These are phyloP conservation scores for Philypnodon macrostomus DNA, from an alignment of 2,797 vertebrate species.

Conservation along the genomic window DNA sequence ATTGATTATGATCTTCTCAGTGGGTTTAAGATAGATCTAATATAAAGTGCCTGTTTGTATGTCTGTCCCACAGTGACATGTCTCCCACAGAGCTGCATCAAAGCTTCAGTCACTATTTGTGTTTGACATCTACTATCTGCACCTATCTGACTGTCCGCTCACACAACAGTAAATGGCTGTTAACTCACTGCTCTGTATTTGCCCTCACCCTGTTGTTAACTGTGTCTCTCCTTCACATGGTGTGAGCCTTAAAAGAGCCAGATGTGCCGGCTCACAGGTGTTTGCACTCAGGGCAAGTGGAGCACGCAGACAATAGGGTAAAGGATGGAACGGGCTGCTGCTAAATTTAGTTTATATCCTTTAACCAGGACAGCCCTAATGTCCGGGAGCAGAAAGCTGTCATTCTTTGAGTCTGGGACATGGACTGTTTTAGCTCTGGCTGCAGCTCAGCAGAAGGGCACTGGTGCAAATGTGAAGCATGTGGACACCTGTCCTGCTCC, in stretches of 20 bases:
- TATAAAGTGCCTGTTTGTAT: slow-evolving; percentile 1
- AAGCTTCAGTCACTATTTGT: slow-evolving; percentile 2
- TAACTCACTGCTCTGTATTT: slow-evolving; percentile 72
- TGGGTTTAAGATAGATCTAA: no score
- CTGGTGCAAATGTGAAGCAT: slow-evolving; percentile 47
- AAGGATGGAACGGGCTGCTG: slow-evolving; percentile 40
- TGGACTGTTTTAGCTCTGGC: slow-evolving; percentile 53
- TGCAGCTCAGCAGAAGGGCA: slow-evolving; percentile 39
- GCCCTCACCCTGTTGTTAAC: slow-evolving; percentile 65
- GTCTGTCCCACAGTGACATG: not conserved
- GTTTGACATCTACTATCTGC: slow-evolving; percentile 11
- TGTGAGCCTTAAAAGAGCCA: slow-evolving; percentile 45
- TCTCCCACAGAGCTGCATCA: slow-evolving; percentile 10
- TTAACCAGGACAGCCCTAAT: slow-evolving; percentile 31
- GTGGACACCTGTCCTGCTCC: slow-evolving; percentile 59
- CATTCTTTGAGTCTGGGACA: slow-evolving; percentile 50
- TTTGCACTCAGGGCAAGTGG: slow-evolving; percentile 31
- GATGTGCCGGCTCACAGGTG: slow-evolving; percentile 42
- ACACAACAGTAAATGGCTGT: slow-evolving; percentile 26
- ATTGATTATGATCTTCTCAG: not conserved
- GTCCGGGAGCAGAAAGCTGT: slow-evolving; percentile 53
- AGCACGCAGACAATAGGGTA: slow-evolving; percentile 40
- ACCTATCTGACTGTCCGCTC: slow-evolving; percentile 15
- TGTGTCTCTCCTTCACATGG: slow-evolving; percentile 55
- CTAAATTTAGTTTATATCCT: slow-evolving; percentile 59